phyloP scores from a whole-genome alignment of 2,797 vertebrate genomes.

The Pteronotus mesoamericanus region DNA sequence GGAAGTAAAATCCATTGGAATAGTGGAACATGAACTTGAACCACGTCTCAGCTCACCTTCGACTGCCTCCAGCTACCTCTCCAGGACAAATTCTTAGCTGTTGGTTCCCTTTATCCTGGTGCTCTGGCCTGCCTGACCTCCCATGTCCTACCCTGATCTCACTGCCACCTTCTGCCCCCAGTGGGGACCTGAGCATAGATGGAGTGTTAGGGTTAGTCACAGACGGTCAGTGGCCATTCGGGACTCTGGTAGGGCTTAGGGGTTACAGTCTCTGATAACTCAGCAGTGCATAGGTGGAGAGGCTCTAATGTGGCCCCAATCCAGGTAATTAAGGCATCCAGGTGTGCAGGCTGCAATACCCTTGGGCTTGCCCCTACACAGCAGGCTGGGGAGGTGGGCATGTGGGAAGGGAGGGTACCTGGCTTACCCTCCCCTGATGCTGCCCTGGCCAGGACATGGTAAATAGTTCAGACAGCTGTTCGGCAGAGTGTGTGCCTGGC shows the following conservation, averaged over 20 bases:
- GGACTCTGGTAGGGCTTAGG: accelerated
- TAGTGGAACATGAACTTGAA: background rate
- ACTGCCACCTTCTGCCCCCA: background rate
- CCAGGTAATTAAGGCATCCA: background rate
- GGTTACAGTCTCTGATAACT: background rate
- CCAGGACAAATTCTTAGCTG: background rate
- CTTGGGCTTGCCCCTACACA: background rate
- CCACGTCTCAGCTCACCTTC: background rate
- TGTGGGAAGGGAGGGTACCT: background rate
- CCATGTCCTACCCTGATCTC: background rate
- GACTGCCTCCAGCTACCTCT: background rate
- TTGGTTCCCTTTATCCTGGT: background rate
- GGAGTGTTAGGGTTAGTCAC: background rate
- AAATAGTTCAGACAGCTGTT: background rate
- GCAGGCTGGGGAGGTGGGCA: background rate
- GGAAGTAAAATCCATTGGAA: background rate
- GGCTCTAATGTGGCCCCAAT: background rate
- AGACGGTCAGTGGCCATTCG: background rate
- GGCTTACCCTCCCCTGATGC: background rate
- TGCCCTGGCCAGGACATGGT: background rate
- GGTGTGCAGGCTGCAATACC: background rate
- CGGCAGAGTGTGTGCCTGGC: background rate
- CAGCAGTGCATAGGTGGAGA: background rate
- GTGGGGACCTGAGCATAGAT: background rate
- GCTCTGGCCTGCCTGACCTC: background rate